Base-by-base conservation (phyloP, 2,113 vertebrate genomes). In the Gavialis gangeticus region DNA sequence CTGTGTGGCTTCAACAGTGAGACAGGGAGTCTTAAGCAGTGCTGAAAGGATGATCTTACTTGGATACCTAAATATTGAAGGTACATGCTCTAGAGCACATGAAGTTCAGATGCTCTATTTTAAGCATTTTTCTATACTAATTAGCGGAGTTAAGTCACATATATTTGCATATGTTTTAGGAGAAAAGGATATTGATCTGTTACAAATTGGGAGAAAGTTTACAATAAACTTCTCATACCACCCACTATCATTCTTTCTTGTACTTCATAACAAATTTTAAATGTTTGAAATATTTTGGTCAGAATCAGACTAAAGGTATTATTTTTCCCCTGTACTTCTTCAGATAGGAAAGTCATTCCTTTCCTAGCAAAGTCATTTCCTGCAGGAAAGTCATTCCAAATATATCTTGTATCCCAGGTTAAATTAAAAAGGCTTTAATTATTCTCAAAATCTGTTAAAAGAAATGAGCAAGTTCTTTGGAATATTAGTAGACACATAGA, bases 231-330 rank as follows among this genome's bases (percentile, higher is more conserved):
- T 93, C 84, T 67, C 56, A 58, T 1, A 87, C 4, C 25, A 91
- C 12, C 18, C 88, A 30, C 12, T 90, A 87, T 75, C 15, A 81
- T 80, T 60, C 13, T 30, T 67, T 27, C 27, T 5, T 8, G 92
- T 87, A 66, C 87, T 95, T 90, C 88, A 94, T 46, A 87, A 89
- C 21, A 90, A 94, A 93, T 73, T 73, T 89, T 62, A 94, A 92
- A 88, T 64, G 22, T 56, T 84, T 90, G 34, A 95, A 95, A 77
- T 37, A 93, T 56, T 81, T 22, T 79, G 67, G 25, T 30, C 71
- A 92, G 90, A 93, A 87, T 71, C 66, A 84, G n/a, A 80, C 13
- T 28, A 27, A 67, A n/a, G 25, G 28, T 83, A 37, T 60, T 90
- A 60, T 88, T 66, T 14, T 79, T 34, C 12, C 34, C 67, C n/a